Base-by-base conservation (phyloP, 35 echinoderm and acorn worm genomes). In the Diadema setosum region DNA sequence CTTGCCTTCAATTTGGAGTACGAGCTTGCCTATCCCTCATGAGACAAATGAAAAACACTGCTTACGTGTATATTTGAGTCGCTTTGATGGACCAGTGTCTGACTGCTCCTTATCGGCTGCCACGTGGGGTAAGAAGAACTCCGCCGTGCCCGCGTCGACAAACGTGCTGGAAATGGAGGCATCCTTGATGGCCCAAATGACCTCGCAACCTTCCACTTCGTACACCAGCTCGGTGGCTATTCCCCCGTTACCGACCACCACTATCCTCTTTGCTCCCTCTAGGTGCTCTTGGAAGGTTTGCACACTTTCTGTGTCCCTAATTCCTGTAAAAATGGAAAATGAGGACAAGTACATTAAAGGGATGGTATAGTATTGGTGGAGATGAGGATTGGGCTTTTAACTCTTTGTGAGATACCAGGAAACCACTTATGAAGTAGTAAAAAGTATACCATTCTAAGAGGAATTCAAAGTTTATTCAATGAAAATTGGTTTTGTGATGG, bases 291-390 rank as follows among this genome's bases (percentile, higher is more conserved):
- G 96, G 33, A 99, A 99, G 0, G 81, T 83, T 5, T 81, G 46
- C 5, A 99, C 96, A 70, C 93, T 99, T 64, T 99, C 96, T 15
- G 96, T 99, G 82, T 99, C 96, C 70, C 96, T 69, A 20, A 99
- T 99, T 44, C 73, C 73, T 78, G 39, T 14, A 1, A 1, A 60
- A 4, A n/a, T 0, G 57, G 17, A 18, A n/a, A 60, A 60, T 20
- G 57, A 24, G 57, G 0, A n/a, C n/a, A n/a, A n/a, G n/a, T n/a
- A n/a, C n/a, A n/a, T n/a, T n/a, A n/a, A n/a, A n/a, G n/a, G n/a
- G n/a, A n/a, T n/a, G n/a, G n/a, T n/a, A n/a, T n/a, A n/a, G n/a
- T n/a, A n/a, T n/a, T n/a, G n/a, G n/a, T n/a, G n/a, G n/a, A n/a
- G n/a, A n/a, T n/a, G n/a, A n/a, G n/a, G n/a, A n/a, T n/a, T n/a